phyloP scores from a whole-genome alignment of 2,113 vertebrate species.

The Microcebus lehilahytsara region DNA sequence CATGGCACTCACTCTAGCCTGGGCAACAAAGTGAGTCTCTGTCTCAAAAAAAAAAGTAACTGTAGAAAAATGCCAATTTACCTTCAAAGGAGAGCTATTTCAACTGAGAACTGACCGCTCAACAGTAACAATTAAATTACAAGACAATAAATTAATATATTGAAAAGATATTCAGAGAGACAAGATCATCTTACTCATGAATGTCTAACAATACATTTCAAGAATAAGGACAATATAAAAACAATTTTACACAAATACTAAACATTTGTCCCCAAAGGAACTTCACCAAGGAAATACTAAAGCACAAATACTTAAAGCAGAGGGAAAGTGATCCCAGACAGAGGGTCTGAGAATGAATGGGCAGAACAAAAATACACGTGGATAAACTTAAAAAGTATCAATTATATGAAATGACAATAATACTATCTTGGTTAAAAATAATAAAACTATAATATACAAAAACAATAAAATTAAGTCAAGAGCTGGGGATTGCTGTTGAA shows the following conservation, averaged over 20 bases:
- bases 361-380: not conserved
- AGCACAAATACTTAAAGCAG: not conserved
- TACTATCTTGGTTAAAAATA: not conserved
- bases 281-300: not conserved
- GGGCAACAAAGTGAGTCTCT: no score
- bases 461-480: not conserved
- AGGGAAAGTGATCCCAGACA: not conserved
- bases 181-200: not conserved
- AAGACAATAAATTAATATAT: not conserved
- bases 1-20: no score
- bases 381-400: not conserved
- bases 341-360: not conserved
- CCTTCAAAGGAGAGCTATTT: not conserved
- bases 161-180: not conserved
- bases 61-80: not conserved
- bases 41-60: not conserved
- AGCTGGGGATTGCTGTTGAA: not conserved
- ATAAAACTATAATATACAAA: not conserved
- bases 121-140: not conserved
- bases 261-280: not conserved
- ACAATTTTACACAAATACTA: not conserved
- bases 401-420: not conserved
- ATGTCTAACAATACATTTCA: not conserved
- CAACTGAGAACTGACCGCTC: not conserved
- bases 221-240: not conserved